Conservation (phyloP, 2,113 vertebrate genomes). For the Pogona vitticeps region DNA sequence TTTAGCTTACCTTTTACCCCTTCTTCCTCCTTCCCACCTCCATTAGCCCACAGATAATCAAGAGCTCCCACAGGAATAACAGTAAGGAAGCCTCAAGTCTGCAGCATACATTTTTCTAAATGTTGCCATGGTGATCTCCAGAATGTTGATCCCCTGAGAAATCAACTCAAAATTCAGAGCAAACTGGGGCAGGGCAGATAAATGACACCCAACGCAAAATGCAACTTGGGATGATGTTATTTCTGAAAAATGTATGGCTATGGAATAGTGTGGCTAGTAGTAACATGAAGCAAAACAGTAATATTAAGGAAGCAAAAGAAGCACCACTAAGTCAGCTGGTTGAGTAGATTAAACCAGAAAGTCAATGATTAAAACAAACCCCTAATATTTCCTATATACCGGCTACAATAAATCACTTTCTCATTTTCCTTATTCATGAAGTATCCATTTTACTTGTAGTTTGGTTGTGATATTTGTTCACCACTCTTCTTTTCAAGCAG, state of each 20-base stretch:
- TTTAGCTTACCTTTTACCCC: conserved; percentile 16
- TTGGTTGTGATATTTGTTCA: not conserved
- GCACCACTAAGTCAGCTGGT: not conserved
- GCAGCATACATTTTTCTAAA: conserved; percentile 51
- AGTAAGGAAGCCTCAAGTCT: conserved; percentile 44
- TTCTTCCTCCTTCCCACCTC: conserved; percentile 16
- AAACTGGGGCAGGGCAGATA: conserved; percentile 68
- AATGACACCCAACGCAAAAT: conserved; percentile 61
- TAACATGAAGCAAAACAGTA: conserved; percentile 26
- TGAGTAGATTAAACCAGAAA: not conserved
- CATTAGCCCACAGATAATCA: conserved; percentile 57
- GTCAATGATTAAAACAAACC: conserved; percentile 13
- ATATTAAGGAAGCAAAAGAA: not conserved
- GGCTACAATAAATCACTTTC: conserved; percentile 1
- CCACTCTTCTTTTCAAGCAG: not conserved
- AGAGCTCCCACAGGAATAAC: conserved; percentile 57
- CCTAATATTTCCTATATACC: accelerated
- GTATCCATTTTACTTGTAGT: not conserved
- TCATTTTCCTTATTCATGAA: conserved; percentile 3
- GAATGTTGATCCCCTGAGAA: conserved; percentile 64
- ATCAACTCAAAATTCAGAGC: conserved; percentile 68
- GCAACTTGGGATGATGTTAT: conserved; percentile 29
- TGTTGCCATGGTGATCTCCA: conserved; percentile 72
- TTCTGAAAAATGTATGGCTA: not conserved
- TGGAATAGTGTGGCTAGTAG: conserved; percentile 19